Base-by-base conservation (phyloP, 2,113 vertebrate genomes). In the Epinephelus moara region DNA sequence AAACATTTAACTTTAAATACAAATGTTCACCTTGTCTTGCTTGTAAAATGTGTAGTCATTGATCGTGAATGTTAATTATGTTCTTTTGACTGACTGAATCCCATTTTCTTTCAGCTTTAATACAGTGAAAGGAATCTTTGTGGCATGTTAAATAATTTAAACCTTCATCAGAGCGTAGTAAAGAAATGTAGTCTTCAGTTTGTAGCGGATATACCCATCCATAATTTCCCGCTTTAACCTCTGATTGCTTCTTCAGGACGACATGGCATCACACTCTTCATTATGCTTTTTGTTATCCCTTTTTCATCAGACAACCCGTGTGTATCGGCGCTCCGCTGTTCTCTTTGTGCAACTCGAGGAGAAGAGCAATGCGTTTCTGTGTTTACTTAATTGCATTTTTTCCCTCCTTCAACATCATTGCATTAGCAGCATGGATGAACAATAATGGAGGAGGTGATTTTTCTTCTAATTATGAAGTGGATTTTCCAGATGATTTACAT, bases 321-420 rank as follows among this genome's bases (percentile, higher is more conserved):
- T 79, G 81, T 69, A 25, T 67, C 86, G 33, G 25, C 15, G 69
- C 70, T 77, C 69, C 50, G 63, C 61, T 71, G 75, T 80, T 87
- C 25, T 71, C 61, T 86, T 73, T 80, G 67, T 83, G 61, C 75
- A 59, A 37, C 82, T 78, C 5, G 6, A 81, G 47, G 63, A 85
- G 80, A 75, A 75, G 70, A 86, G 72, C 67, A 63, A 71, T 37
- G 71, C 87, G 76, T 87, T 85, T 55, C 81, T 53, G 14, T 84
- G 84, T 92, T 91, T 90, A 80, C 86, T 82, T 88, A 90, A 89
- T 90, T 77, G 69, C 67, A 72, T 88, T 87, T 79, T 77, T 72
- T 33, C 71, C 73, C 59, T 85, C 71, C 82, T 87, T 81, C 15
- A 5, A 75, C 84, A 81, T 88, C 50, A 75, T 80, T 81, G 75